phyloP scores from a whole-genome alignment of 2,797 vertebrate genomes.

The Spheniscus humboldti region DNA sequence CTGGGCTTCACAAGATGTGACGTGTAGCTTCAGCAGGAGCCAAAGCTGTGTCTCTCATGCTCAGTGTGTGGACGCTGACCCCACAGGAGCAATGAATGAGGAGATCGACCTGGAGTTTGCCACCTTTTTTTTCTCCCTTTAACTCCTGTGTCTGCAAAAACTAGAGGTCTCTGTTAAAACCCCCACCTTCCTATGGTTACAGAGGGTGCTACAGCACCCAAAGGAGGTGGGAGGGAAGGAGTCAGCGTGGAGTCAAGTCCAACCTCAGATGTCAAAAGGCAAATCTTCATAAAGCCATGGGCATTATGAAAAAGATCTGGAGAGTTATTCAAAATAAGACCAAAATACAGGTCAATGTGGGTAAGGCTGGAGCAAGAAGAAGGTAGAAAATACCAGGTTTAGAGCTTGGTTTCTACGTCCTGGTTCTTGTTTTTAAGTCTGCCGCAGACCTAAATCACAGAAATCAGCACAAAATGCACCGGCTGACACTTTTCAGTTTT shows the following conservation, averaged over 20 bases:
- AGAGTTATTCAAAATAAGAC: background rate
- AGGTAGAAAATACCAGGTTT: background rate
- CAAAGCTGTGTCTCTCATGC: background rate
- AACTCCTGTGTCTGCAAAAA: background rate
- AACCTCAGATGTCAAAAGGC: background rate
- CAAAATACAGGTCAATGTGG: background rate
- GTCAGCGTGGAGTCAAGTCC: background rate
- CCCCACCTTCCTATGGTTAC: background rate
- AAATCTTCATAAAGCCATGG: background rate
- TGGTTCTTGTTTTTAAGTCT: background rate
- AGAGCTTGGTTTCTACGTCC: background rate
- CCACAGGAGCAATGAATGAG: background rate
- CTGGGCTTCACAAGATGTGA: background rate
- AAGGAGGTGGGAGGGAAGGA: background rate
- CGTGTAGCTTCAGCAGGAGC: background rate
- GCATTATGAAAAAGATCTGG: background rate
- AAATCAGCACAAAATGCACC: constrained; percentile 13
- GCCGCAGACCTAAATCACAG: background rate
- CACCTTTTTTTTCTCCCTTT: background rate
- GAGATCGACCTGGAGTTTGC: background rate
- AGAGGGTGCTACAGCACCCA: background rate
- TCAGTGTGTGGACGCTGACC: background rate
- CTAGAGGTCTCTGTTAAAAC: background rate
- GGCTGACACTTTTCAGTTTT: background rate
- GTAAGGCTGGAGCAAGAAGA: background rate